Evolutionary conservation across 2,113 vertebrate species (phyloP).

Genomic region (Sinocyclocheilus rhinocerous): DNA sequence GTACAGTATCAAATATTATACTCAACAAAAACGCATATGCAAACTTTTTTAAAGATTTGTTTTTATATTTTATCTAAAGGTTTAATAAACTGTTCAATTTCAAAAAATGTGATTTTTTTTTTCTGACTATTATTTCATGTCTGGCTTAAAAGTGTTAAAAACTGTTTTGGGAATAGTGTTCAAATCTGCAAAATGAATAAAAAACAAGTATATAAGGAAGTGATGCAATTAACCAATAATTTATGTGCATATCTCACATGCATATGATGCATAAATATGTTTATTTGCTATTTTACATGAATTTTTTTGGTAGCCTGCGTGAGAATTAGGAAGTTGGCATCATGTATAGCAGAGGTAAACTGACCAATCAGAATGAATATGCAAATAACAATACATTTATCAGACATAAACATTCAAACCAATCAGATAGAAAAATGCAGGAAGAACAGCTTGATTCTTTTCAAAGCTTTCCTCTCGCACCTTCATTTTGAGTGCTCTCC

Average conservation of each 20-base stretch:
- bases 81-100: too few relatives aligned
- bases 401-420: neutral
- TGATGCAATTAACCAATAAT: neutral
- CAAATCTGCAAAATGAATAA: neutral
- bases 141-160: neutral
- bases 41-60: too few relatives aligned
- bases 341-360: too few relatives aligned
- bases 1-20: too few relatives aligned
- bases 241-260: neutral
- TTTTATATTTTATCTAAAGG: too few relatives aligned
- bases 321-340: too few relatives aligned
- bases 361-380: neutral
- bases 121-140: too few relatives aligned
- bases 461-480: constrained; percentile 62
- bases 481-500: constrained; percentile 88
- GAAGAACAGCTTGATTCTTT: neutral
- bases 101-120: too few relatives aligned
- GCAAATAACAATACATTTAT: neutral
- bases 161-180: neutral
- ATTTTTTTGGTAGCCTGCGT: too few relatives aligned
- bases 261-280: neutral
- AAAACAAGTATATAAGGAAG: neutral
- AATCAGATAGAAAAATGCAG: neutral
- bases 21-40: too few relatives aligned
- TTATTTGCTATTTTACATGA: neutral